Evolutionary conservation across 2,888 invertebrate species (phyloP).

Genomic region (Fragum fragum): DNA sequence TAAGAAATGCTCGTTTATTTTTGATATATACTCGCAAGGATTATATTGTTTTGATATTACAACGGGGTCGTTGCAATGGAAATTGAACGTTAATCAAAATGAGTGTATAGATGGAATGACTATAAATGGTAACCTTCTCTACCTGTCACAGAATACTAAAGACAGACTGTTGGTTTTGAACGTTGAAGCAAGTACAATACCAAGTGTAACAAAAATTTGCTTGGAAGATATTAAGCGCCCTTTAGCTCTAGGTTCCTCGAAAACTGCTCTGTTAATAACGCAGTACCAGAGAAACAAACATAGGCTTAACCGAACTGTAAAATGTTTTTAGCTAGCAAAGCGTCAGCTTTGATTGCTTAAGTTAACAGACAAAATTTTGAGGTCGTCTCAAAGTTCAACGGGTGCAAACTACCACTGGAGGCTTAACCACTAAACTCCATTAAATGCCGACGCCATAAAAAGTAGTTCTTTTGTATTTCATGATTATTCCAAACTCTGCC

Average conservation of each 20-base stretch:
- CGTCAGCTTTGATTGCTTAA: too few species aligned
- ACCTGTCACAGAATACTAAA: conserved; percentile 3
- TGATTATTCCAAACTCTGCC: too few species aligned
- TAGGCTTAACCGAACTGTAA: neutral
- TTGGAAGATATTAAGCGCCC: neutral
- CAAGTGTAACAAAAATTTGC: neutral
- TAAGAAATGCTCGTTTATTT: neutral
- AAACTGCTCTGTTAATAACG: neutral
- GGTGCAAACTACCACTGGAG: too few species aligned
- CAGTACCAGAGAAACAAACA: neutral
- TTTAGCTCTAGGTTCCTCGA: neutral
- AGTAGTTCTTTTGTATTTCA: too few species aligned
- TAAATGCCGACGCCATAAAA: too few species aligned
- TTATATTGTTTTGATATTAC: neutral
- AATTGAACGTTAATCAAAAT: neutral
- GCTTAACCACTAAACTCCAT: too few species aligned
- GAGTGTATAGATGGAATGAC: conserved; percentile 17
- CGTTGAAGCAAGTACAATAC: neutral
- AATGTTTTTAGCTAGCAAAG: too few species aligned
- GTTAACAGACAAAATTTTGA: too few species aligned
- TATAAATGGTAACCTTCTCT: neutral
- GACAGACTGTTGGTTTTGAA: neutral
- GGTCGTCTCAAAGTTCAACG: too few species aligned
- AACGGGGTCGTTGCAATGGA: neutral
- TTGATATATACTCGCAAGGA: conserved; percentile 3